Percentiles rank a stretch among this genome's conserved stretches.
These are phyloP conservation scores for Clostera curtula DNA, from an alignment of 2,888 invertebrate species.

Conservation along the genomic window DNA sequence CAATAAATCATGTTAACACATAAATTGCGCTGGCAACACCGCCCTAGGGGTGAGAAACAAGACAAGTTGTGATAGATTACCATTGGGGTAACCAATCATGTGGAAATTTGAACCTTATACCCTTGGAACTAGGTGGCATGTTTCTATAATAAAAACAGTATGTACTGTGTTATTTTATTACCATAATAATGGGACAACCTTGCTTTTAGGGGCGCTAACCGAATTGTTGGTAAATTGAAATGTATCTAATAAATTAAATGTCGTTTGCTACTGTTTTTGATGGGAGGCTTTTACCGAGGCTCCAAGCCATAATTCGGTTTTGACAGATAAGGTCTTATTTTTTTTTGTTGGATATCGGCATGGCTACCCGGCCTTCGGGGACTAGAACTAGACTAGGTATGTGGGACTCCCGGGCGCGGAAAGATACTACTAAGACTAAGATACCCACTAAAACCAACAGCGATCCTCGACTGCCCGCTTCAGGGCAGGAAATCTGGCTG, in stretches of 20 bases:
- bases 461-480: too few relatives aligned
- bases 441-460: too few relatives aligned
- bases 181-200: slow-evolving; percentile 54
- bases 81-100: slow-evolving; percentile 12
- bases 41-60: slow-evolving; percentile 42
- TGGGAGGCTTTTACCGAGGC: slow-evolving; percentile 6
- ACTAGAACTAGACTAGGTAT: too few relatives aligned
- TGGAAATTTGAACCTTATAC: slow-evolving; percentile 8
- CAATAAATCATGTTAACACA: slow-evolving; percentile 71
- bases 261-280: slow-evolving; percentile 26
- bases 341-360: too few relatives aligned
- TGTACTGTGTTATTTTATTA: slow-evolving; percentile 44
- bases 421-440: too few relatives aligned
- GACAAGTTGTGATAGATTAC: slow-evolving; percentile 53
- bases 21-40: slow-evolving; percentile 60
- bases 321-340: too few relatives aligned
- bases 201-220: slow-evolving; percentile 47
- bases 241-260: slow-evolving; percentile 69
- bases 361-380: too few relatives aligned
- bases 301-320: too few relatives aligned
- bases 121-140: neutral
- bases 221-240: slow-evolving; percentile 63
- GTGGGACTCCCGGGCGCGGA: too few relatives aligned
- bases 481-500: too few relatives aligned
- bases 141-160: slow-evolving; percentile 43